Evolutionary conservation across 23 tunicate genomes (phyloP), one percentile per base, ranked within the genome.

Genomic region (Ciona savignyi): DNA sequence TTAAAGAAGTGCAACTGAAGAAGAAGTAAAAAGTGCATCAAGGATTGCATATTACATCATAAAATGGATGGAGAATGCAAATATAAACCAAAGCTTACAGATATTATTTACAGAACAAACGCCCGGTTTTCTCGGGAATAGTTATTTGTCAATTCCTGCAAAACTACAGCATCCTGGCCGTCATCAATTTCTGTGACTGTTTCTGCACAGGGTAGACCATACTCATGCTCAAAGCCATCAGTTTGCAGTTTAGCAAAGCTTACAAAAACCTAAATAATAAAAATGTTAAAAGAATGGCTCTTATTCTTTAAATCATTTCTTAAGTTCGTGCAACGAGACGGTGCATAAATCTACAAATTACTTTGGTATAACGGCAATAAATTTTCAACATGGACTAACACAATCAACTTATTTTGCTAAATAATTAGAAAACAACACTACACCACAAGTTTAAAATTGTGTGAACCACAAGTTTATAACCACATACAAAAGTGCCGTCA

Each of bases 241-340:
- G 95, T 87, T 74, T 94, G 99, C 21, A 72, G 32, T 51, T 87
- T 78, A 22, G 99, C 99, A 70, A 94, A 94, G 34, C 68, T 80
- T 68, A 94, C 93, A 70, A 94, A 94, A 32, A 94, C 99, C 97
- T 91, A n/a, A n/a, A n/a, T n/a, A n/a, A n/a, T n/a, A n/a, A n/a
- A n/a, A n/a, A n/a, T n/a, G n/a, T n/a, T n/a, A n/a, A n/a, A n/a
- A n/a, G n/a, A n/a, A n/a, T n/a, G n/a, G n/a, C n/a, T n/a, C n/a
- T n/a, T n/a, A n/a, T n/a, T n/a, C n/a, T n/a, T n/a, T n/a, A n/a
- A n/a, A n/a, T n/a, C n/a, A n/a, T n/a, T n/a, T n/a, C n/a, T n/a
- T n/a, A n/a, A n/a, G n/a, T n/a, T n/a, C n/a, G n/a, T n/a, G n/a
- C n/a, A n/a, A n/a, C n/a, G n/a, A n/a, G n/a, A n/a, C n/a, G n/a